Evolutionary conservation across 2,888 invertebrate species (phyloP), one percentile per base, ranked within the genome.

Genomic region (Vesta saturnalis): DNA sequence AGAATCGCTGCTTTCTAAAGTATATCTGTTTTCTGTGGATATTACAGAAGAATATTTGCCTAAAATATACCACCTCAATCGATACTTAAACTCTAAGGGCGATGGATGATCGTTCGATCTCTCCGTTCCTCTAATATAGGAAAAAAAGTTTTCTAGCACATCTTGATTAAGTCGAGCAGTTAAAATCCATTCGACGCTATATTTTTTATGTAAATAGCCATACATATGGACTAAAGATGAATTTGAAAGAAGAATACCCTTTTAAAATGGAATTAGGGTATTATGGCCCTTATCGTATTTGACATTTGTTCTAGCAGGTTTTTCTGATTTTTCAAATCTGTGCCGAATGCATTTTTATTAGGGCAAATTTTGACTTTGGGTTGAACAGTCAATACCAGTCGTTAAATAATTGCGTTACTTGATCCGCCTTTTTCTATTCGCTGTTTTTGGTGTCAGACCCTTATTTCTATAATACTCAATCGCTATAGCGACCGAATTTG

Each of bases 341-440:
- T 59, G 10, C 66, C 70, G 52, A 64, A 71, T 10, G 60, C 71
- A 49, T 59, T 64, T 60, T 8, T 55, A 43, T 49, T 21, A 58
- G n/a, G n/a, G n/a, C n/a, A n/a, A 55, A 72, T 64, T 72, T 72
- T 1, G 60, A 59, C 12, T 47, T 22, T 1, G 65, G 58, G 43
- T 72, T 72, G 1, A 70, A 15, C 10, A 70, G 6, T 62, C 70
- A 67, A 55, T 67, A 72, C 69, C 69, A 72, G n/a, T 67, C 60
- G 60, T 72, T 72, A 6, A 72, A 49, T 59, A 70, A 23, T 6
- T 58, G 35, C 0, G 63, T 16, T 1, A 61, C 43, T 19, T 58
- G 5, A 35, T 60, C 6, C 10, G 57, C 55, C 19, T 30, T 12
- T 64, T 61, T 64, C 69, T 70, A 4, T 21, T n/a, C 21, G 47